Evolutionary conservation across 2,797 vertebrate genomes (phyloP), one percentile per base, ranked within the genome.

Genomic region (Rhyacichthys aspro): DNA sequence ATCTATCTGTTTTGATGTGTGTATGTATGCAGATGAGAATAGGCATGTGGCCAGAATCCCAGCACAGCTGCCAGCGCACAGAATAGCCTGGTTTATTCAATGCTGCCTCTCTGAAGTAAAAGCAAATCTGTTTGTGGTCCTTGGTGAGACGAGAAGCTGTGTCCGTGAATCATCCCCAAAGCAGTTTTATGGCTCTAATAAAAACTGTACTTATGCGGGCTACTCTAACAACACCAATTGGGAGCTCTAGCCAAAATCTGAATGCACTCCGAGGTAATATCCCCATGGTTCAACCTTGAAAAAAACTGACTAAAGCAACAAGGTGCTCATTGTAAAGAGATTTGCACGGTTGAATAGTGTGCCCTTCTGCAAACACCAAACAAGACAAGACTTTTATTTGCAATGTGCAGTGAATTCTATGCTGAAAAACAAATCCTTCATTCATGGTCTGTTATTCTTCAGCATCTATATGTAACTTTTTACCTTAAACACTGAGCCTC

Each of bases 121-220:
- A 17, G 15, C 45, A 17, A 41, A 53, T n/a, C n/a, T 47, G 23
- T 64, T 32, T 50, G 15, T 5, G 55, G 49, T 43, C 14, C 17
- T 47, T 44, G 59, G 33, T 34, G 42, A 61, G 58, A 28, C 10
- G 44, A 58, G 41, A 47, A 33, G 7, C 43, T 49, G 55, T 14
- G 46, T 58, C 66, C 5, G 38, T 70, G 57, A 74, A 74, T 66
- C 62, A 53, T 58, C 53, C 57, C 19, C 34, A 14, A 28, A 57
- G 44, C 62, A 54, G 19, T 45, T 75, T 70, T 47, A 59, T 10
- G 44, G 17, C 38, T 50, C 17, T 16, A 55, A 66, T 70, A 45
- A 59, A 63, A 63, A 70, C 53, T 49, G 55, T 39, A 44, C 23
- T 70, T 42, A 43, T 46, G 47, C 7, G 23, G 23, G 23, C 23